These are phyloP conservation scores for Dromococcyx pavoninus DNA, from an alignment of 2,797 vertebrate species.

Conservation along the genomic window DNA sequence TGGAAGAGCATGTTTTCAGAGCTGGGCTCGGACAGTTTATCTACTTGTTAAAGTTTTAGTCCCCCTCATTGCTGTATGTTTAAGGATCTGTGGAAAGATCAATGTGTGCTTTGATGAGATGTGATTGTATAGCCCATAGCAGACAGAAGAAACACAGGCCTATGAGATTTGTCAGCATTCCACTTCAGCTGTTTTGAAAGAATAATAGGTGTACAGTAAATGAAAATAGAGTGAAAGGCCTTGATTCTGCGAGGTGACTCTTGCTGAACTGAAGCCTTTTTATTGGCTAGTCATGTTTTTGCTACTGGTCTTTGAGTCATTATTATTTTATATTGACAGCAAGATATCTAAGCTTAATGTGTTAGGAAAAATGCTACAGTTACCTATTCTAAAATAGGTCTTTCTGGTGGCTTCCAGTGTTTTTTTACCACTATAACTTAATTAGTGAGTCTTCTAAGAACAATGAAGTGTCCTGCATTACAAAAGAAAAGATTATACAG, in stretches of 20 bases:
- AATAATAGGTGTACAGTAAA: not conserved
- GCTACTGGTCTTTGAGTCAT: not conserved
- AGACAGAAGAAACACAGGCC: not conserved
- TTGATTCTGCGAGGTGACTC: not conserved
- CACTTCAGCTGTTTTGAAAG: not conserved
- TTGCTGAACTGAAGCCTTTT: not conserved
- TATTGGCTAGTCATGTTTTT: not conserved
- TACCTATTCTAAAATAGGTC: not conserved
- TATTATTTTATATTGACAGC: not conserved
- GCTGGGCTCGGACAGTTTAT: not conserved
- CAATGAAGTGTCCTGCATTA: not conserved
- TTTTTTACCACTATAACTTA: not conserved
- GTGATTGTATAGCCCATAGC: not conserved
- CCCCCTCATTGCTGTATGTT: not conserved
- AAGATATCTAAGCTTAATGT: not conserved
- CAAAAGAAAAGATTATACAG: not conserved
- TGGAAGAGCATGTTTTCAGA: not conserved
- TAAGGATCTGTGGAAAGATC: not conserved
- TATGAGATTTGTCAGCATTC: not conserved
- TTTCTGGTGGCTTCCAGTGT: not conserved
- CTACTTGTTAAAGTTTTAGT: not conserved
- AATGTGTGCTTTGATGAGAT: rapidly evolving
- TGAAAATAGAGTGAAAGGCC: not conserved
- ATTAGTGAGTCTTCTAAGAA: not conserved
- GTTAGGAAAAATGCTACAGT: not conserved